Evolutionary conservation across 2,888 invertebrate species (phyloP).

Genomic region (Bellardia pandia): DNA sequence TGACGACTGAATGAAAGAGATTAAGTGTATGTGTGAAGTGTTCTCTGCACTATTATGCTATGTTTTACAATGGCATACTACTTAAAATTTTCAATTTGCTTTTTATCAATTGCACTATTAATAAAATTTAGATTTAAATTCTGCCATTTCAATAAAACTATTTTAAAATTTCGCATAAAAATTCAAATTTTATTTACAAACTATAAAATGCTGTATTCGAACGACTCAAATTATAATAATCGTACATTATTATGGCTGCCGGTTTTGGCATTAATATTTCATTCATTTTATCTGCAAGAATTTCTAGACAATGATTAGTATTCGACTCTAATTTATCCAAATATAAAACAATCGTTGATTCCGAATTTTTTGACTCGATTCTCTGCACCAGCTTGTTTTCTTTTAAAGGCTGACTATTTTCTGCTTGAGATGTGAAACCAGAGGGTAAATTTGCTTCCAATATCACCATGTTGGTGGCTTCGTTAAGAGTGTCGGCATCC

Average conservation of each 20-base stretch:
- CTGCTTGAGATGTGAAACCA: slow-evolving; percentile 86
- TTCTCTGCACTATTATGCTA: no score
- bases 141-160: no score
- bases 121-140: no score
- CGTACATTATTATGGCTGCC: slow-evolving; percentile 92
- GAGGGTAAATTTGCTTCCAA: slow-evolving; percentile 94
- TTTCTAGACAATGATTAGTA: slow-evolving; percentile 88
- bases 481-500: background rate
- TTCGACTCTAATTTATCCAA: slow-evolving; percentile 17
- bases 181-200: background rate
- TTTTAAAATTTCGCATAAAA: no score
- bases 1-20: no score
- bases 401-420: slow-evolving; percentile 21
- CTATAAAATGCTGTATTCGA: slow-evolving; percentile 80
- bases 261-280: slow-evolving; percentile 94
- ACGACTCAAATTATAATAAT: slow-evolving; percentile 93
- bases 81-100: no score
- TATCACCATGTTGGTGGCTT: slow-evolving; percentile 82
- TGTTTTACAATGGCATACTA: no score
- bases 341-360: slow-evolving; percentile 34
- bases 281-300: slow-evolving; percentile 92
- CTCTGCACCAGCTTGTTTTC: slow-evolving; percentile 17
- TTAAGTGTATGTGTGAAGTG: no score
- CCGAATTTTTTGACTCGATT: slow-evolving; percentile 37
- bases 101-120: no score